phyloP scores from a whole-genome alignment of 2,888 invertebrate genomes.

The Campopleginae sp. region DNA sequence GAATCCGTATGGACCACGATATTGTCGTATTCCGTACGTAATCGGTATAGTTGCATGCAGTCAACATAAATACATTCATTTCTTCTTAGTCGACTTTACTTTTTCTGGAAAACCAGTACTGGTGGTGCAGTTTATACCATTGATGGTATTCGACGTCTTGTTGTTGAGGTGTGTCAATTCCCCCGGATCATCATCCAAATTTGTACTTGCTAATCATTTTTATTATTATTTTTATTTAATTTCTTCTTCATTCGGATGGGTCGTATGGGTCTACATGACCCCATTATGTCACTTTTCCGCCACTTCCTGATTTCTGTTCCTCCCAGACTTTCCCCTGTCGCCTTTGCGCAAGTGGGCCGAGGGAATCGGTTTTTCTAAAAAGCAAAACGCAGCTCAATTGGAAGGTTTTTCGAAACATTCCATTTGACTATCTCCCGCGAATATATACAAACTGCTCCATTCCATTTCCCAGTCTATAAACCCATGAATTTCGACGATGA shows the following conservation, averaged over 20 bases:
- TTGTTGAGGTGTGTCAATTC: neutral
- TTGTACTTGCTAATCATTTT: neutral
- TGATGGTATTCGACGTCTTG: neutral
- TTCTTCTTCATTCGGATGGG: too few species aligned
- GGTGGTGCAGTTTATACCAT: neutral
- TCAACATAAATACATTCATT: neutral
- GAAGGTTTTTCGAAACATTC: neutral
- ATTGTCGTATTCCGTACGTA: constrained; percentile 14
- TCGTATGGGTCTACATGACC: too few species aligned
- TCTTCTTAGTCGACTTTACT: neutral
- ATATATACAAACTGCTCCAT: neutral
- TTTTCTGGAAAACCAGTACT: neutral
- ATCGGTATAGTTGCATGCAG: constrained; percentile 10
- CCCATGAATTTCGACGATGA: neutral
- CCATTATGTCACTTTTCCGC: too few species aligned
- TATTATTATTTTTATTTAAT: too few species aligned
- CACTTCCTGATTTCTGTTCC: too few species aligned
- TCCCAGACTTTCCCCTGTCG: too few species aligned
- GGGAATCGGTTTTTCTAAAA: too few species aligned
- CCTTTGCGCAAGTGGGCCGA: too few species aligned
- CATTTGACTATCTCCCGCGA: neutral
- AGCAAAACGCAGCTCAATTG: too few species aligned
- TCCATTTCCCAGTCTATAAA: neutral
- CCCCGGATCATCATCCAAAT: neutral
- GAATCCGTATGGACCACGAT: neutral